These are phyloP conservation scores for Triplophysa tibetana DNA, from an alignment of 2,113 vertebrate genomes.

Conservation along the genomic window DNA sequence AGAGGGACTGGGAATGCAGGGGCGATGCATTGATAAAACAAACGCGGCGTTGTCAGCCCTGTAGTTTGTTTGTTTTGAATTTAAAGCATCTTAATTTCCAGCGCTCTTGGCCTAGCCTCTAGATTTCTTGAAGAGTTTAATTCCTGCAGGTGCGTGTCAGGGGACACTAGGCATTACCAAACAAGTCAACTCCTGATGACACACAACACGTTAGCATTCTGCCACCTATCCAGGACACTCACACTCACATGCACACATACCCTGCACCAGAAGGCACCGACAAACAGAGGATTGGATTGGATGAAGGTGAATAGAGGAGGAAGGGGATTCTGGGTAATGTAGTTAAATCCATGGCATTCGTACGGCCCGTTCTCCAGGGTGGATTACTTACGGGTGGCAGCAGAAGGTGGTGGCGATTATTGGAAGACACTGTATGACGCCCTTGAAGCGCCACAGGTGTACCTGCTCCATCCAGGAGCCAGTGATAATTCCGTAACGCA, in stretches of 20 bases:
- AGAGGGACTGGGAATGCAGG: slow-evolving; percentile 9
- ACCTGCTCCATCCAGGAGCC: slow-evolving; percentile 73
- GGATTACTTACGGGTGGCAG: slow-evolving; percentile 84
- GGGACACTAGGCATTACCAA: slow-evolving; percentile 15
- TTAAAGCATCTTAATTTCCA: not conserved
- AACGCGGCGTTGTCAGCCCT: not conserved
- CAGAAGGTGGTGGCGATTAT: slow-evolving; percentile 84
- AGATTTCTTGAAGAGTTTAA: slow-evolving; percentile 21
- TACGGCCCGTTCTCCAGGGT: slow-evolving; percentile 25
- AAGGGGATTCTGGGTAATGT: slow-evolving; percentile 40
- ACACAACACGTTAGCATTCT: not conserved
- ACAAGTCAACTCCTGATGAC: not conserved
- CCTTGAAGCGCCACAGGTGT: slow-evolving; percentile 77
- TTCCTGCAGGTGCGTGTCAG: slow-evolving; percentile 23
- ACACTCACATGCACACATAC: slow-evolving; percentile 5
- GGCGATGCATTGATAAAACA: slow-evolving; percentile 8
- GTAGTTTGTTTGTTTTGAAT: too few relatives aligned
- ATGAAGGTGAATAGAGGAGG: slow-evolving; percentile 32
- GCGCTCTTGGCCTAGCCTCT: not conserved
- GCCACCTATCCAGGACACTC: not conserved
- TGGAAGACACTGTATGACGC: slow-evolving; percentile 80
- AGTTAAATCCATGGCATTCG: slow-evolving; percentile 44
- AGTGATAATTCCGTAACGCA: slow-evolving; percentile 75
- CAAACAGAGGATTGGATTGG: slow-evolving; percentile 33
- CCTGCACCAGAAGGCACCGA: not conserved